A percentile compares a stretch with the other conserved stretches of the same genome.
These are phyloP conservation scores for Diarsia mendica DNA, from an alignment of 2,888 invertebrate genomes.

Conservation along the genomic window DNA sequence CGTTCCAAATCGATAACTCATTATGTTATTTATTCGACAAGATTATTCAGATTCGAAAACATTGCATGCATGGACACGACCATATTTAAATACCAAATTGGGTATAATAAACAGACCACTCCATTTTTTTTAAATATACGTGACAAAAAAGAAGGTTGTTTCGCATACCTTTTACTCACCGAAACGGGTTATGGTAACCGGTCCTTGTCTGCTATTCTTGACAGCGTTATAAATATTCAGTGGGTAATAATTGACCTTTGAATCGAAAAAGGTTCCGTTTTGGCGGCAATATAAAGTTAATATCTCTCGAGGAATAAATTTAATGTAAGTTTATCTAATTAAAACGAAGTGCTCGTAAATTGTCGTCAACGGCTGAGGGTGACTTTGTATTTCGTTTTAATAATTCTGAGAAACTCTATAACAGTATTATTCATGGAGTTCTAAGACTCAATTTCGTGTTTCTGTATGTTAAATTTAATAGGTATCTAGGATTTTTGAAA, in stretches of 20 bases:
- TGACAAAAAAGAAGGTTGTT: conserved; percentile 77
- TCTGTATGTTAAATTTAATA: conserved; percentile 44
- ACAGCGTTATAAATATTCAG: conserved; percentile 81
- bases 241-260: conserved; percentile 82
- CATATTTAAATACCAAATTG: conserved; percentile 60
- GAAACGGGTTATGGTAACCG: conserved; percentile 81
- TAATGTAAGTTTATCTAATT: conserved; percentile 54
- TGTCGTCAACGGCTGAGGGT: conserved; percentile 32
- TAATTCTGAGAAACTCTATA: conserved; percentile 45
- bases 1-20: conserved; percentile 40
- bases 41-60: conserved; percentile 47
- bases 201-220: conserved; percentile 78
- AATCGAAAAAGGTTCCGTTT: conserved; percentile 76
- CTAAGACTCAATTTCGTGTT: conserved; percentile 38
- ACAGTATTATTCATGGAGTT: conserved; percentile 59
- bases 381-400: conserved; percentile 52
- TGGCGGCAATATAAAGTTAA: conserved; percentile 54
- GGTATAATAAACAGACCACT: conserved; percentile 48
- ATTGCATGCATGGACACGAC: conserved; percentile 37
- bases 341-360: conserved; percentile 56
- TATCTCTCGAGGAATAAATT: conserved; percentile 54
- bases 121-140: conserved; percentile 64
- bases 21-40: conserved; percentile 48
- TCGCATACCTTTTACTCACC: conserved; percentile 78
- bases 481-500: conserved; percentile 27